Evolutionary conservation across 2,797 vertebrate genomes (phyloP).

Genomic region (Astyanax mexicanus): DNA sequence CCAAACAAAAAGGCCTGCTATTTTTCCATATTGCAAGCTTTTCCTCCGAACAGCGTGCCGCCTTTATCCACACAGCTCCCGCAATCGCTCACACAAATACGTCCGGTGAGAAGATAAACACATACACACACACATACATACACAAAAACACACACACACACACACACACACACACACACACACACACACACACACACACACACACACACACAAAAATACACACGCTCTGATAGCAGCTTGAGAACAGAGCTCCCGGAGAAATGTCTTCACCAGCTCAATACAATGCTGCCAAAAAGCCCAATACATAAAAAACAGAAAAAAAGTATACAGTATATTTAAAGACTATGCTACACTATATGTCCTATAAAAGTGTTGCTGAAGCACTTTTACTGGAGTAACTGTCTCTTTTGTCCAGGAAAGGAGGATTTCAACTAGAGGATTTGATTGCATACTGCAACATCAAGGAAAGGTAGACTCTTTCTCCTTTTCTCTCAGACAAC

Average conservation of each 20-base stretch:
- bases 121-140: slow-evolving; percentile 9
- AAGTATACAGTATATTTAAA: slow-evolving; percentile 17
- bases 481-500: too few relatives aligned
- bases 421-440: too few relatives aligned
- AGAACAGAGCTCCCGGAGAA: background rate
- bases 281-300: background rate
- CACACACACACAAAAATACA: slow-evolving; percentile 12
- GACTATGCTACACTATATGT: background rate
- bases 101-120: slow-evolving; percentile 19
- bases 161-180: slow-evolving; percentile 21
- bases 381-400: too few relatives aligned
- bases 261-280: background rate
- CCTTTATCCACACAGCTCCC: background rate
- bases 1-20: background rate
- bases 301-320: slow-evolving; percentile 5
- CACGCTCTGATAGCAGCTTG: slow-evolving; percentile 18
- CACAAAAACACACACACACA: slow-evolving; percentile 23
- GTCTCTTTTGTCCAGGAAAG: too few relatives aligned
- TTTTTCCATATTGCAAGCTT: background rate
- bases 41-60: background rate
- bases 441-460: too few relatives aligned
- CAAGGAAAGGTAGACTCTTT: too few relatives aligned
- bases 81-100: slow-evolving; percentile 4
- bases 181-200: slow-evolving; percentile 20
- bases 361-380: too few relatives aligned